Evolutionary conservation across 2,113 vertebrate genomes (phyloP).

Genomic region (Falco punctatus): DNA sequence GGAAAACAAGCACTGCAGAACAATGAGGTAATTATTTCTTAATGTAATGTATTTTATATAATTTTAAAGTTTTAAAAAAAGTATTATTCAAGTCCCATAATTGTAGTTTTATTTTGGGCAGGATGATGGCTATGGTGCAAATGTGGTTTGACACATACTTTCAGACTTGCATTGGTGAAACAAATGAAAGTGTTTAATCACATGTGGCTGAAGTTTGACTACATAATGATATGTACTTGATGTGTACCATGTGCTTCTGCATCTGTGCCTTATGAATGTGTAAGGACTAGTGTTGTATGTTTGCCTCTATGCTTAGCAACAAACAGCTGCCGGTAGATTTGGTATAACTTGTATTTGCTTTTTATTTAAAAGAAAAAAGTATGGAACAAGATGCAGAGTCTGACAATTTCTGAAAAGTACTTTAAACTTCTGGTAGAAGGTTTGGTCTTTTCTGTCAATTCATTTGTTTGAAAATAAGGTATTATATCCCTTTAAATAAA

Average conservation of each 20-base stretch:
- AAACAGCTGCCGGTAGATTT: not conserved
- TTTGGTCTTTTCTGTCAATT: not conserved
- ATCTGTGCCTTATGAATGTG: not conserved
- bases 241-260: not conserved
- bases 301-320: not conserved
- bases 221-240: not conserved
- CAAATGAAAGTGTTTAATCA: not conserved
- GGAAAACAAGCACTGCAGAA: slow-evolving; percentile 76
- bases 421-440: not conserved
- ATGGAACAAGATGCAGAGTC: not conserved
- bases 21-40: slow-evolving; percentile 82
- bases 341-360: not conserved
- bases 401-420: not conserved
- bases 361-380: not conserved
- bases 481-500: not conserved
- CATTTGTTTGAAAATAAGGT: not conserved
- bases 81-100: not conserved
- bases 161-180: not conserved
- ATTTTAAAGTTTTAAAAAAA: not conserved
- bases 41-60: not conserved
- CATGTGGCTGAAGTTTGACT: not conserved
- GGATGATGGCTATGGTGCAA: not conserved
- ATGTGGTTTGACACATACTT: not conserved
- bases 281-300: not conserved
- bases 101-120: not conserved